Base-by-base conservation (phyloP, 2,797 vertebrate species). In the Girardinus metallicus region DNA sequence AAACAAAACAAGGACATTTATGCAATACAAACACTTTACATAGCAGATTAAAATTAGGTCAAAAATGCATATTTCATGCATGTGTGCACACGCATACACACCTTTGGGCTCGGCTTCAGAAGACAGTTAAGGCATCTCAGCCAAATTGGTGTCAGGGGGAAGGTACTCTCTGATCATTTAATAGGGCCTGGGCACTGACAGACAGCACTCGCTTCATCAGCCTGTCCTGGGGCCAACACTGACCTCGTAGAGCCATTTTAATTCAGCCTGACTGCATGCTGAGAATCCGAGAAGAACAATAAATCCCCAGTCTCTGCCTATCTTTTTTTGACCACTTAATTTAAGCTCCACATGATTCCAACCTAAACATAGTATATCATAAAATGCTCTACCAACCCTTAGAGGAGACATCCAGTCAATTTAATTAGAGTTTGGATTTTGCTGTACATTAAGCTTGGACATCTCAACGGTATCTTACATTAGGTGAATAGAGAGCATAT, bases 121-220 rank as follows among this genome's bases (percentile, higher is more conserved):
- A 87, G 74, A 81, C 79, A 86, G 86, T 73, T 51, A 85, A 77
- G 85, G 80, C 85, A 89, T 90, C 87, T 89, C 84, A 89, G 84
- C 85, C 86, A 89, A 88, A 88, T 83, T 57, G 78, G 85, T 80
- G 75, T 93, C 88, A 78, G 74, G 89, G 41, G 91, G 91, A 90
- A 85, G 78, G 21, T 44, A 77, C 79, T 79, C 91, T 94, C 84
- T 93, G 93, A 94, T 94, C 92, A 84, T 93, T 90, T 93, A 93
- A 92, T 90, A 87, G 93, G 41, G 81, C 91, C 88, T 88, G 93
- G 89, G 74, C 87, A 84, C 86, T 87, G 82, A 91, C 87, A 90
- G 89, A 89, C 86, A 86, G 86, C 68, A 53, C 86, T 81, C 60
- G 83, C 85, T 83, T 89, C 85, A 70, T 92, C 92, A 90, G 91